Conservation (phyloP, 2,888 invertebrate species). For the Ormyrus nitidulus region DNA sequence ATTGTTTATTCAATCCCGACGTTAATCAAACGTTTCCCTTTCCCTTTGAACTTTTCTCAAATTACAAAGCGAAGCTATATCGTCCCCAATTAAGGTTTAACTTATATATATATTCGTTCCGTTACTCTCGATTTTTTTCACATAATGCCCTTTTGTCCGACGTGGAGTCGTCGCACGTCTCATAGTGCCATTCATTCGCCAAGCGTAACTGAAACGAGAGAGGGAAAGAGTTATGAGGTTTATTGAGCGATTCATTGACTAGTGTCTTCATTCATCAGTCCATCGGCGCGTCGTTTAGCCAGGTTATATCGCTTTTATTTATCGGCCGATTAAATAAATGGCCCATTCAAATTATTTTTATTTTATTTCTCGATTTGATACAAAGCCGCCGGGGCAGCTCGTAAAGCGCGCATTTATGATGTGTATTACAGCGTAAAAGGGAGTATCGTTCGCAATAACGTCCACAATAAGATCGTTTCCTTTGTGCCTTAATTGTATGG, state of each 20-base stretch:
- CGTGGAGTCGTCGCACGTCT: not conserved
- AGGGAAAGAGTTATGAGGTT: slow-evolving; percentile 19
- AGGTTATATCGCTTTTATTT: slow-evolving; percentile 48
- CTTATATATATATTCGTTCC: slow-evolving; percentile 1
- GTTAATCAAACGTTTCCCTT: too few relatives aligned
- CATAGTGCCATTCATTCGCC: slow-evolving; percentile 13
- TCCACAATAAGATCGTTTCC: slow-evolving; percentile 38
- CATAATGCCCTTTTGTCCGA: slow-evolving; percentile 46
- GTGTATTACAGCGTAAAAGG: not conserved
- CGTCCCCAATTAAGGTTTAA: slow-evolving; percentile 1
- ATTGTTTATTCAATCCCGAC: too few relatives aligned
- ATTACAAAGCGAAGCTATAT: too few relatives aligned
- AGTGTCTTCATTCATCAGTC: slow-evolving; percentile 41
- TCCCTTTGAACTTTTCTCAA: too few relatives aligned
- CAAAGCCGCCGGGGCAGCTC: not conserved
- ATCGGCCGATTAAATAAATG: slow-evolving; percentile 50
- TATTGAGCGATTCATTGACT: slow-evolving; percentile 52
- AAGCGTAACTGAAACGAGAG: slow-evolving; percentile 46
- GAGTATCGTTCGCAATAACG: not conserved
- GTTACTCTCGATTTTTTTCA: slow-evolving; percentile 9
- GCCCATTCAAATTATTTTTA: slow-evolving; percentile 46
- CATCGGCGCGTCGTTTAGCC: not conserved
- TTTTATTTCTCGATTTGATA: slow-evolving; percentile 10
- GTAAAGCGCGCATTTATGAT: slow-evolving; percentile 22
- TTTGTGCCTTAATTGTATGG: slow-evolving; percentile 21